A percentile compares a stretch with the other conserved stretches of the same genome.
Evolutionary conservation across 2,797 vertebrate species (phyloP).

Genomic region (Taeniopygia guttata): DNA sequence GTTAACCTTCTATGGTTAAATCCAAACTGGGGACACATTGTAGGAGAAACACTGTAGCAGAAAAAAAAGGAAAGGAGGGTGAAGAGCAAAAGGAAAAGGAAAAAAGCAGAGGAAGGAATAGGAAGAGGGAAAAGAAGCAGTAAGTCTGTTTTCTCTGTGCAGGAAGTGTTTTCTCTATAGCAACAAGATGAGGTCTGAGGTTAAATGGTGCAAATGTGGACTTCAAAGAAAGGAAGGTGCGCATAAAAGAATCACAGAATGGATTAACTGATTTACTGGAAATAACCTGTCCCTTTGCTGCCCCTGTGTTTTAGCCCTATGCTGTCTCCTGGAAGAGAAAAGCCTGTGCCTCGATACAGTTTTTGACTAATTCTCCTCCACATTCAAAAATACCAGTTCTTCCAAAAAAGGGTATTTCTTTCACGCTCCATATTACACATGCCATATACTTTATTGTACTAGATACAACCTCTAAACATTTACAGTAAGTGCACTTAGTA

Average conservation of each 20-base stretch:
- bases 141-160: not conserved
- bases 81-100: not conserved
- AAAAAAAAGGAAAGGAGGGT: not conserved
- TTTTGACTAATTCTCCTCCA: not conserved
- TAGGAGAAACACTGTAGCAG: not conserved
- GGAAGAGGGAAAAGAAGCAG: not conserved
- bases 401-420: not conserved
- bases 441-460: slow-evolving; percentile 46
- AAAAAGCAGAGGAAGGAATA: not conserved
- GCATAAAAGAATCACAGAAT: not conserved
- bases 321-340: not conserved
- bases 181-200: not conserved
- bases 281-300: not conserved
- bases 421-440: slow-evolving; percentile 16
- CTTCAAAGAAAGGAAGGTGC: not conserved
- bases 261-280: not conserved
- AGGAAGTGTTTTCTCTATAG: not conserved
- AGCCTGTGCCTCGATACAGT: rapidly evolving
- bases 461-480: slow-evolving; percentile 42
- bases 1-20: not conserved
- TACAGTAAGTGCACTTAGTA: slow-evolving; percentile 58
- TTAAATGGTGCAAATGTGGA: not conserved
- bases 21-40: not conserved
- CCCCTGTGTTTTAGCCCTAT: not conserved
- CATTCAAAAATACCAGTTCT: not conserved